A percentile compares a stretch with the other conserved stretches of the same genome.
Conservation (phyloP, 2,888 invertebrate genomes). For the Pegoplata infirma region DNA sequence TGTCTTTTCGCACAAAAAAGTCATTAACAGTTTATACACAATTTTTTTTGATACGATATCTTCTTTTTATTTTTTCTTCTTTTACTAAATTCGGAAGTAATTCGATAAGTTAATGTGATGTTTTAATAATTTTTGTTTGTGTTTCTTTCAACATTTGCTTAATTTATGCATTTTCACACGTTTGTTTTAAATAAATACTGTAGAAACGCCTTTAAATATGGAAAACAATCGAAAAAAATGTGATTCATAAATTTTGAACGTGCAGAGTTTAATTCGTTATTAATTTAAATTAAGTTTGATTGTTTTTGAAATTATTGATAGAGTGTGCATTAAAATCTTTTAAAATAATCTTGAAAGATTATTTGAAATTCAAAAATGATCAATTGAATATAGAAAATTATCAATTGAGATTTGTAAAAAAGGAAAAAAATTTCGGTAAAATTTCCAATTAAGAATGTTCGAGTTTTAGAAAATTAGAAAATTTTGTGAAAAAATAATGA, state of each 20-base stretch:
- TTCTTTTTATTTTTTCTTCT: background rate
- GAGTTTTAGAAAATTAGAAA: no score
- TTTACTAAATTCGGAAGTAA: slow-evolving; percentile 36
- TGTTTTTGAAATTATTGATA: no score
- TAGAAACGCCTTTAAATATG: background rate
- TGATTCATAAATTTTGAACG: background rate
- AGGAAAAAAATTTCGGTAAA: no score
- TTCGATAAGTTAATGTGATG: slow-evolving; percentile 1
- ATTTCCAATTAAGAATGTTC: no score
- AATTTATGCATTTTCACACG: slow-evolving; percentile 40
- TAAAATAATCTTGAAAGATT: no score
- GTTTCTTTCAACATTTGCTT: slow-evolving; percentile 5
- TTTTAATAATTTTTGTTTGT: background rate
- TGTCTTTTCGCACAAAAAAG: slow-evolving; percentile 10
- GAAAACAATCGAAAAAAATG: background rate
- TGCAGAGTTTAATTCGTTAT: background rate
- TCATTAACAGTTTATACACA: slow-evolving; percentile 14
- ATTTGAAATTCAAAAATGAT: no score
- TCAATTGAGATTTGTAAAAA: no score
- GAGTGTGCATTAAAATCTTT: no score
- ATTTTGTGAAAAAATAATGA: no score
- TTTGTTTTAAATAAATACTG: slow-evolving; percentile 1
- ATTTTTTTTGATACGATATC: background rate
- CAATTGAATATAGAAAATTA: no score
- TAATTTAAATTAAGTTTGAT: no score